Base-by-base conservation (phyloP, 2,113 vertebrate species). In the Tetrax tetrax region DNA sequence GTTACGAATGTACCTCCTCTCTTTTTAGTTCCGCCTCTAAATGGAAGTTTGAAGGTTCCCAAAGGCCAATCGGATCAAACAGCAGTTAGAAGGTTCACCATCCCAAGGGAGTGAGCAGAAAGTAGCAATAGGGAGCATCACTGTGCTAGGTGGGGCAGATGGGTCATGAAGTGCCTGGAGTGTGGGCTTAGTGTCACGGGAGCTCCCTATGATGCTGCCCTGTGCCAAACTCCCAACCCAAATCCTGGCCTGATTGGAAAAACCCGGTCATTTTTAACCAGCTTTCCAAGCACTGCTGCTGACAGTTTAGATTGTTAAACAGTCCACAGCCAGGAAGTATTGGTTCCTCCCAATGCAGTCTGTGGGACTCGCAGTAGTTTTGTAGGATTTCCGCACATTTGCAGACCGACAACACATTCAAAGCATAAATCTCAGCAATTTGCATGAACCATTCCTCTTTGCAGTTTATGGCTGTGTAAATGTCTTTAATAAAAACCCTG, bases 401-500 rank as follows among this genome's bases (percentile, higher is more conserved):
- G 27, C 66, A 89, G 56, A 37, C 12, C 14, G 57, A 24, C 24
- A 65, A 60, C 19, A 29, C 1, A 3, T 56, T 91, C 66, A 81
- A 81, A 83, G 65, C 72, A 71, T 89, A 91, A 92, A 89, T 92
- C 35, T 51, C 48, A 65, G 45, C 77, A 69, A 84, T 91, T 68
- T 94, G 43, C 72, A 83, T 70, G 64, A 87, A 63, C 38, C 56
- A 68, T 43, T 43, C 83, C 60, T 33, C 50, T 96, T 83, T 70
- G 29, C 76, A 81, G 37, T 88, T 93, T 74, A 89, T 63, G 51
- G 65, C 29, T 83, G 82, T 87, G 59, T 83, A 96, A 90, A 75
- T 78, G 53, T 43, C 76, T 90, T 93, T 83, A 84, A 81, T 89
- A 84, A 95, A 96, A 94, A 37, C 15, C 12, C 12, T 91, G 33